Percentiles rank a stretch among this genome's conserved stretches.
Conservation (phyloP, 2,113 vertebrate genomes). For the Cisticola juncidis region DNA sequence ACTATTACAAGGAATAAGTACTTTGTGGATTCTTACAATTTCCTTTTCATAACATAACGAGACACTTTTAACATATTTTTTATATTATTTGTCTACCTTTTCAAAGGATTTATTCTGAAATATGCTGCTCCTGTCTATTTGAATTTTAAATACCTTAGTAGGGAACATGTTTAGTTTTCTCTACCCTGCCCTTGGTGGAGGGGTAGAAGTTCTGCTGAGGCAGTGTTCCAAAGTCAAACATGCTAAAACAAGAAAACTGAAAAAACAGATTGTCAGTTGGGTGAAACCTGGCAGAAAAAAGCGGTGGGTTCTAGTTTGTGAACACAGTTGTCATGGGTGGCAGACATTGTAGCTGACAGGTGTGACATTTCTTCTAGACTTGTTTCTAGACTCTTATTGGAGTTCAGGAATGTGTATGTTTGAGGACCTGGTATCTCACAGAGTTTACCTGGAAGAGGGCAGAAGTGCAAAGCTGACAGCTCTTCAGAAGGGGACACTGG, state of each 20-base stretch:
- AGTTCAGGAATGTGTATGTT: neutral
- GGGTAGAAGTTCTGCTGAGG: neutral
- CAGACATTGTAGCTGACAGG: neutral
- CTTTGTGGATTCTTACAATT: neutral
- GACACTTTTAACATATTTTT: neutral
- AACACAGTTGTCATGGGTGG: fast-evolving
- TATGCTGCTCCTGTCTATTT: neutral
- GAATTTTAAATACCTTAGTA: neutral
- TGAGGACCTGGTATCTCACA: neutral
- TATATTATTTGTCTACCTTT: neutral
- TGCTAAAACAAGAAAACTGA: neutral
- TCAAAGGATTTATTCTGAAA: neutral
- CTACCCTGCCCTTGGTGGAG: neutral
- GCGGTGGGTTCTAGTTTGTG: neutral
- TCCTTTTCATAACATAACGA: neutral
- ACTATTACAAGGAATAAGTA: neutral
- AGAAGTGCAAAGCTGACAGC: neutral
- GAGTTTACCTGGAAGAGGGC: neutral
- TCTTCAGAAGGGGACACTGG: neutral
- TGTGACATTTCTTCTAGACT: neutral
- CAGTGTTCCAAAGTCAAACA: neutral
- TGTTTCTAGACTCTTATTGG: neutral
- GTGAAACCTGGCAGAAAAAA: neutral
- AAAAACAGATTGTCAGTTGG: neutral
- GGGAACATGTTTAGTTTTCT: neutral